Base-by-base conservation (phyloP, 2,113 vertebrate species). In the Cynocephalus volans region DNA sequence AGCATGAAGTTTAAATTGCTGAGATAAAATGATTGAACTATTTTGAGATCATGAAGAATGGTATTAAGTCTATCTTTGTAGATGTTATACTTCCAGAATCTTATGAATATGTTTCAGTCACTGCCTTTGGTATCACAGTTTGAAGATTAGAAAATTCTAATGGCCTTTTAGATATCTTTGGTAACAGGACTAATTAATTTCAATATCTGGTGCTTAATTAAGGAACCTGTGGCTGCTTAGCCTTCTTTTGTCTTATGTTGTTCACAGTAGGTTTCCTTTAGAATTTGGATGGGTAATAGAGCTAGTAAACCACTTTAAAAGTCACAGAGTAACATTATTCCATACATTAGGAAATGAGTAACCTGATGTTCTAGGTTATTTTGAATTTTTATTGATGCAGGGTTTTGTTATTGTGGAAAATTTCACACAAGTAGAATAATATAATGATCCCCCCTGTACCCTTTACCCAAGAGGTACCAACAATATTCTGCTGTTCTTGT, bases 61-160 rank as follows among this genome's bases (percentile, higher is more conserved):
- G 48, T 24, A 3, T 79, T 82, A 18, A 84, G 15, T 69, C 24
- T 90, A 6, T 75, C 33, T 73, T 79, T 80, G 56, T 88, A 86
- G 60, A 67, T 92, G 64, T 70, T 54, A 48, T 89, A 28, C 56
- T 89, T 93, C 36, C 67, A 92, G 58, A 94, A 72, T 87, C 50
- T 70, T 79, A 79, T 24, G 15, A 45, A 41, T 86, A 26, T 77
- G 23, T 96, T 96, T 96, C 26, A 92, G 45, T 88, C 23, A 54
- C 31, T 65, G 4, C 52, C 11, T 79, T 83, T 90, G 41, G 65
- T 88, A 28, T 93, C 76, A 75, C 9, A 60, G 13, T 65, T 91
- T 94, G 77, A 91, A 97, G 45, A 95, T 79, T 72, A 86, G 62
- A 75, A 64, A 77, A 91, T 93, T 96, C 21, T 93, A 58, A 58